These are phyloP conservation scores for Crotalus helleri DNA, from an alignment of 2,113 vertebrate species.

Conservation along the genomic window DNA sequence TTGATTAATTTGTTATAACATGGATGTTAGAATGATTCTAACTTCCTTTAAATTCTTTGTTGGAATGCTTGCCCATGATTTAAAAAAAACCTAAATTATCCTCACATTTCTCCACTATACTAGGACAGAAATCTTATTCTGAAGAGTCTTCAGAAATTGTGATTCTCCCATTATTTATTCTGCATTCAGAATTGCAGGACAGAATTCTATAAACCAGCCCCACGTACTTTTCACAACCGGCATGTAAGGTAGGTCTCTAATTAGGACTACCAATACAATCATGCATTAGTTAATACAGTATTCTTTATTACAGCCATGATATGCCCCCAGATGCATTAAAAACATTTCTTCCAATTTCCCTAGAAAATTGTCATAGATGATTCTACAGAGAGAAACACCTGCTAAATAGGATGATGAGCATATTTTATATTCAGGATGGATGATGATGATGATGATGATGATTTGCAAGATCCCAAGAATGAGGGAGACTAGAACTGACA, in stretches of 20 bases:
- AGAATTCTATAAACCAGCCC: background rate
- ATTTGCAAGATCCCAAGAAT: background rate
- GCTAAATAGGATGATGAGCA: background rate
- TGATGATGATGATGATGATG: too few relatives aligned
- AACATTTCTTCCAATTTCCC: background rate
- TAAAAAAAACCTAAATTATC: background rate
- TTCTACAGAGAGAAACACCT: background rate
- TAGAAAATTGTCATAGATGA: background rate
- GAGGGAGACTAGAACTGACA: background rate
- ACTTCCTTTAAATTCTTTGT: too few relatives aligned
- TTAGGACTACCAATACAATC: background rate
- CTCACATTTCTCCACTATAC: background rate
- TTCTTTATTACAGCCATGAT: background rate
- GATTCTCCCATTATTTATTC: background rate
- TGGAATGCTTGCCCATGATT: background rate
- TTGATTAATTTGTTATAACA: background rate
- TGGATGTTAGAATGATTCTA: background rate
- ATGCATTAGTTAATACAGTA: background rate
- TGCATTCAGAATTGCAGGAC: background rate
- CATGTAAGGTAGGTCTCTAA: background rate
- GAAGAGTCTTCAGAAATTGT: background rate
- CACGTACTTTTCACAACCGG: background rate
- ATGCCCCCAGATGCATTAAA: background rate
- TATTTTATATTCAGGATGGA: background rate
- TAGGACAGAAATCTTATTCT: background rate